Evolutionary conservation across 2,113 vertebrate species (phyloP).

Genomic region (Grallaria varia): DNA sequence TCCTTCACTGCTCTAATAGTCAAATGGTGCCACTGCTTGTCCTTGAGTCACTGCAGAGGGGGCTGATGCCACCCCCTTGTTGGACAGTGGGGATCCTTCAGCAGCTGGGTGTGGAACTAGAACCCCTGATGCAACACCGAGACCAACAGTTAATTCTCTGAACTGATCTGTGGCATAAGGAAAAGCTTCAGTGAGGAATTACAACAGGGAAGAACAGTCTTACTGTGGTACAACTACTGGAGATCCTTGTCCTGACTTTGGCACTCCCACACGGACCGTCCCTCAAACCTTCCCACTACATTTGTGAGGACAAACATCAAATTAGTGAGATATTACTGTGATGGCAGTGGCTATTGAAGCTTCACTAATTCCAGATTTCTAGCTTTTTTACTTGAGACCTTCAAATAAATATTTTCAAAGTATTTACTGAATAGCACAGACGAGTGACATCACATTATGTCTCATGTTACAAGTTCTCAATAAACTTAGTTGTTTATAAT

Average conservation of each 20-base stretch:
- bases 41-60: background rate
- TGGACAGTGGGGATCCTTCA: background rate
- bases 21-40: background rate
- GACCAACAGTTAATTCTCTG: background rate
- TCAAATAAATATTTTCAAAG: background rate
- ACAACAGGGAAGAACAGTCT: background rate
- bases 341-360: background rate
- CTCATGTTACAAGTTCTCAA: background rate
- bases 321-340: background rate
- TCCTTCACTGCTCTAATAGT: background rate
- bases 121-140: accelerated
- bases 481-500: background rate
- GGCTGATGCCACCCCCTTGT: background rate
- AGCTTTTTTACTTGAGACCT: background rate
- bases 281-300: background rate
- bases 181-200: background rate
- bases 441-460: background rate
- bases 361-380: background rate
- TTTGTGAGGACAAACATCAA: background rate
- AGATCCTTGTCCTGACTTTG: accelerated
- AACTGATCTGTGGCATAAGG: background rate
- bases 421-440: background rate
- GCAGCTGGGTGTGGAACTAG: background rate
- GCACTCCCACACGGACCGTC: accelerated
- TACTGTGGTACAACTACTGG: background rate